Base-by-base conservation (phyloP, 2,113 vertebrate genomes). In the Pedionomus torquatus region DNA sequence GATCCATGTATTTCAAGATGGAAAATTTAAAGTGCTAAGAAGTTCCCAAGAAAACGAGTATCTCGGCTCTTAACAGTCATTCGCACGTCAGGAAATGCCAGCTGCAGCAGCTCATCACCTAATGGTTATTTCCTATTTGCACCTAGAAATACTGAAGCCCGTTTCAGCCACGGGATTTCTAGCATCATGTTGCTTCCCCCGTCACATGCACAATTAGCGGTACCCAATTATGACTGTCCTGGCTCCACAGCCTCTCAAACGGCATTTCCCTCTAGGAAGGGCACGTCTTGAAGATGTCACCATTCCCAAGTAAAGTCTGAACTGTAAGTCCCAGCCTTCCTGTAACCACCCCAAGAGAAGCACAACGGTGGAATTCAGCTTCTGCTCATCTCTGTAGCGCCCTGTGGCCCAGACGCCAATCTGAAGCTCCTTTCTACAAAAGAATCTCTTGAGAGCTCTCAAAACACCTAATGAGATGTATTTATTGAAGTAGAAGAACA, bases 11-110 rank as follows among this genome's bases (percentile, higher is more conserved):
- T 31, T 90, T 69, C 6, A 1, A 70, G 55, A 70, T 39, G 30
- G 24, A 51, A 49, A 82, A 75, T 61, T 41, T 61, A 6, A 87
- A 89, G 21, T 30, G 26, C 57, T 48, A 61, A 31, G 14, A 80
- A 70, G 17, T 70, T 80, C 41, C 46, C 35, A 68, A 65, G 46
- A 57, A 86, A 85, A 33, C 16, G 7, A 72, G 5, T 19, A 65
- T 63, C 57, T 71, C 0, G 0, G 71, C 57, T 76, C 57, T 66
- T 66, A n/a, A 33, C 3, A 68, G 52, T 75, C 79, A 90, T 5
- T 43, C 17, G 30, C 15, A 7, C 33, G 30, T 30, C 92, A 96
- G 89, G 95, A 97, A 96, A 93, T 95, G 44, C 90, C 89, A 95
- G 19, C 35, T 89, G 48, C 0, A 71, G 39, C 17, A 84, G 57